Evolutionary conservation across 2,797 vertebrate species (phyloP).

Genomic region (Spinus olivaceus): DNA sequence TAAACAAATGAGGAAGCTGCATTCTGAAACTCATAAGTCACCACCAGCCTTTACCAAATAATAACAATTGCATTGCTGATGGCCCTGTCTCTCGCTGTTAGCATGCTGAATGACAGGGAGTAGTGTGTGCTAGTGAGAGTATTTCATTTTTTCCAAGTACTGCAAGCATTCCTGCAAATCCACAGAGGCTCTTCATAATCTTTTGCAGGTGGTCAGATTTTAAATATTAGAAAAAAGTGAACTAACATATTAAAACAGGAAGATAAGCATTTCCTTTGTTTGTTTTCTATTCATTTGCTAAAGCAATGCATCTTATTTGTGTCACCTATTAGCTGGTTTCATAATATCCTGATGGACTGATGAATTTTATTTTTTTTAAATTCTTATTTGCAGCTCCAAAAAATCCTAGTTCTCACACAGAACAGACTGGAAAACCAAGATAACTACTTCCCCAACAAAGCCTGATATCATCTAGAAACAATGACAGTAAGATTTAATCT

Average conservation of each 20-base stretch:
- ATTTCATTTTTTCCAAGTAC: slow-evolving; percentile 44
- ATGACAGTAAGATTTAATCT: slow-evolving; percentile 18
- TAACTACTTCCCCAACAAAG: background rate
- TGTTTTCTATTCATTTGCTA: slow-evolving; percentile 35
- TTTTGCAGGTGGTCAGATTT: slow-evolving; percentile 66
- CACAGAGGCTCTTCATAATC: slow-evolving; percentile 22
- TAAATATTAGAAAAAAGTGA: slow-evolving; percentile 44
- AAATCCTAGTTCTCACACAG: background rate
- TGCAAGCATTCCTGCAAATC: slow-evolving; percentile 51
- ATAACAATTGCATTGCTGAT: slow-evolving; percentile 52
- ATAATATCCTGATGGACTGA: background rate
- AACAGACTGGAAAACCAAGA: background rate
- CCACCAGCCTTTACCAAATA: slow-evolving; percentile 57
- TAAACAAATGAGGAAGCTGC: slow-evolving; percentile 61
- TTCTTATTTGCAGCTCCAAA: background rate
- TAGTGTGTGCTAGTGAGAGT: background rate
- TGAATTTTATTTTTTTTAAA: background rate
- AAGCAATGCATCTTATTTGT: slow-evolving; percentile 27
- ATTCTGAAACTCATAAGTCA: slow-evolving; percentile 62
- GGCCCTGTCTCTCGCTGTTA: slow-evolving; percentile 21
- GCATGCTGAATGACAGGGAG: slow-evolving; percentile 13
- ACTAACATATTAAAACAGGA: slow-evolving; percentile 47
- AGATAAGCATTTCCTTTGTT: slow-evolving; percentile 47
- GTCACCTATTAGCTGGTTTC: background rate
- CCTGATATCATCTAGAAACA: slow-evolving; percentile 31